A percentile compares a stretch with the other conserved stretches of the same genome.
phyloP scores from a whole-genome alignment of 2,888 invertebrate genomes.

The Archaeoteleia sp. region DNA sequence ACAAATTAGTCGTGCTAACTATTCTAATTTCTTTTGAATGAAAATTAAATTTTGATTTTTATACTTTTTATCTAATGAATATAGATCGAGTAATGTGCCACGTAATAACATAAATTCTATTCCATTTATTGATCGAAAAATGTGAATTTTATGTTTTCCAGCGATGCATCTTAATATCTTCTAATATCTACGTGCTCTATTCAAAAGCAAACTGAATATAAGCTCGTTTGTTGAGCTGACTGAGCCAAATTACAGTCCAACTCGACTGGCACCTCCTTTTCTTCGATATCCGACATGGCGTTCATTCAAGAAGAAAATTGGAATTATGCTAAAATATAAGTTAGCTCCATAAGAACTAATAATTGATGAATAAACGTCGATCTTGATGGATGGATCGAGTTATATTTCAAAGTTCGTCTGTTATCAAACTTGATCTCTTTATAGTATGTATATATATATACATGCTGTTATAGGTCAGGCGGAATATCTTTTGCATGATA shows the following conservation, averaged over 20 bases:
- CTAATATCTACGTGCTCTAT: constrained; percentile 48
- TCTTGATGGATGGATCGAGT: too few species aligned
- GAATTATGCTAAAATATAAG: constrained; percentile 65
- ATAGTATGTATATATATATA: too few species aligned
- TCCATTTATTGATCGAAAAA: constrained; percentile 42
- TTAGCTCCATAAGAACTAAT: constrained; percentile 37
- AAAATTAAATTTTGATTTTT: too few species aligned
- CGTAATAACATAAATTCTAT: constrained; percentile 8
- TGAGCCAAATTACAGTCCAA: constrained; percentile 62
- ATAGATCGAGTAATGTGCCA: constrained; percentile 35
- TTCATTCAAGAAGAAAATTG: constrained; percentile 65
- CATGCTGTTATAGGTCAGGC: too few species aligned
- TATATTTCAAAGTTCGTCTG: too few species aligned
- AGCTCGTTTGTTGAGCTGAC: constrained; percentile 61
- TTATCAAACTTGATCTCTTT: too few species aligned
- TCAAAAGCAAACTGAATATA: constrained; percentile 49
- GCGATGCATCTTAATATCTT: constrained; percentile 47
- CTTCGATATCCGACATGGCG: constrained; percentile 48
- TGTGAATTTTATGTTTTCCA: constrained; percentile 42
- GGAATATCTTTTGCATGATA: too few species aligned
- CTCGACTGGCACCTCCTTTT: constrained; percentile 49
- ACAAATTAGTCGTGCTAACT: too few species aligned
- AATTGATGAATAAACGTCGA: constrained; percentile 50
- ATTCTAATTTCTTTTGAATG: too few species aligned
- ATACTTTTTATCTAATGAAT: too few species aligned